Percentiles rank a stretch among this genome's conserved stretches.
Conservation (phyloP, 2,113 vertebrate species). For the Carlito syrichta region DNA sequence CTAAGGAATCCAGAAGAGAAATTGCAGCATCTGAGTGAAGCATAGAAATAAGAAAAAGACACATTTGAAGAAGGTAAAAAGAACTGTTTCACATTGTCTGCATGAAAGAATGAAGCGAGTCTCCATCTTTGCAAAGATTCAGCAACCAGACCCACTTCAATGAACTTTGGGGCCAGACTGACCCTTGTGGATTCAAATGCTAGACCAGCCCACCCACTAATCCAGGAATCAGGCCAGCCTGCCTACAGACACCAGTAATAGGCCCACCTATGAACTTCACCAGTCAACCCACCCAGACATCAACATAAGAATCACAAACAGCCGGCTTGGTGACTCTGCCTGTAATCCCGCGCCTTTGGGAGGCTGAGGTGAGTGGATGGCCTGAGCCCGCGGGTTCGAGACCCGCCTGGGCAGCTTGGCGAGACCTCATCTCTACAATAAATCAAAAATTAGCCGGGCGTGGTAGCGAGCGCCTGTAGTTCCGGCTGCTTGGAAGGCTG, state of each 20-base stretch:
- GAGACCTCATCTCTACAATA: too few relatives aligned
- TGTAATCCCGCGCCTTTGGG: too few relatives aligned
- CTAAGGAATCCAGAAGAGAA: background rate
- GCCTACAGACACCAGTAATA: background rate
- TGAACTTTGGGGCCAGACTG: background rate
- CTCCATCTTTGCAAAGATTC: background rate
- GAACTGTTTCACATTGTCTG: background rate
- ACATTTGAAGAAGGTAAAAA: background rate
- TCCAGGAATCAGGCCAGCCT: background rate
- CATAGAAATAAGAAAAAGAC: background rate
- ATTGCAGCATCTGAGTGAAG: background rate
- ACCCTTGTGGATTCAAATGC: background rate
- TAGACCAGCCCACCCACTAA: background rate
- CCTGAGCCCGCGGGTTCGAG: too few relatives aligned
- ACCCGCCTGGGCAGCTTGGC: too few relatives aligned
- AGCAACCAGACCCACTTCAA: background rate
- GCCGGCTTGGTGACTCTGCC: too few relatives aligned
- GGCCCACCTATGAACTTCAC: background rate
- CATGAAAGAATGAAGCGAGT: background rate
- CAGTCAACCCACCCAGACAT: background rate
- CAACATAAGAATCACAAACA: background rate
- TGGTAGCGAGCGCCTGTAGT: too few relatives aligned
- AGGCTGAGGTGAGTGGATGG: too few relatives aligned
- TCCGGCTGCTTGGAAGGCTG: too few relatives aligned
- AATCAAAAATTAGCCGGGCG: too few relatives aligned